Conservation (phyloP, 2,888 invertebrate genomes). For the Eupelmus urozonus region DNA sequence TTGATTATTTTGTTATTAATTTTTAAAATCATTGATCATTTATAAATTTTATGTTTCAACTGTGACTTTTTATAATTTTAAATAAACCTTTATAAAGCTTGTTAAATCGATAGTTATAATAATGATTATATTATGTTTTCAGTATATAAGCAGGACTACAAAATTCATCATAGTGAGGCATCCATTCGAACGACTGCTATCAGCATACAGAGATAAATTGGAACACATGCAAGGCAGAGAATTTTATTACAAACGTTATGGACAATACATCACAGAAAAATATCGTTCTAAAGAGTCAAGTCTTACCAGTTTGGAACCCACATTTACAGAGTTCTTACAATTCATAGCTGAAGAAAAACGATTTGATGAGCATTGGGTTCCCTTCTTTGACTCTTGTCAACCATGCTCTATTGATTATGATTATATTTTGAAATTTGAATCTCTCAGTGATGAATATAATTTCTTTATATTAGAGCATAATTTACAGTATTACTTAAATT, state of each 20-base stretch:
- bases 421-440: slow-evolving; percentile 78
- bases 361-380: slow-evolving; percentile 79
- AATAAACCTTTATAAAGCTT: background rate
- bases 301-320: slow-evolving; percentile 67
- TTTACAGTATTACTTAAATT: slow-evolving; percentile 64
- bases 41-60: too few relatives aligned
- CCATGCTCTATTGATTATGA: slow-evolving; percentile 79
- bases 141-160: slow-evolving; percentile 65
- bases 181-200: slow-evolving; percentile 88
- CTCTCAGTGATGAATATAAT: slow-evolving; percentile 75
- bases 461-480: slow-evolving; percentile 70
- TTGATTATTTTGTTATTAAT: background rate
- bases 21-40: background rate
- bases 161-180: slow-evolving; percentile 88
- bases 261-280: slow-evolving; percentile 70
- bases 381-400: slow-evolving; percentile 76
- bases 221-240: slow-evolving; percentile 80
- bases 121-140: slow-evolving; percentile 46
- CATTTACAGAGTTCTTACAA: slow-evolving; percentile 78
- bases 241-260: slow-evolving; percentile 72
- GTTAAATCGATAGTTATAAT: background rate
- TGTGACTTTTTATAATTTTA: too few relatives aligned
- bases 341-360: slow-evolving; percentile 74
- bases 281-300: slow-evolving; percentile 64
- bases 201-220: slow-evolving; percentile 91